These are phyloP conservation scores for Trypoxylus dichotomus DNA, from an alignment of 1,140 invertebrate species.

Conservation along the genomic window DNA sequence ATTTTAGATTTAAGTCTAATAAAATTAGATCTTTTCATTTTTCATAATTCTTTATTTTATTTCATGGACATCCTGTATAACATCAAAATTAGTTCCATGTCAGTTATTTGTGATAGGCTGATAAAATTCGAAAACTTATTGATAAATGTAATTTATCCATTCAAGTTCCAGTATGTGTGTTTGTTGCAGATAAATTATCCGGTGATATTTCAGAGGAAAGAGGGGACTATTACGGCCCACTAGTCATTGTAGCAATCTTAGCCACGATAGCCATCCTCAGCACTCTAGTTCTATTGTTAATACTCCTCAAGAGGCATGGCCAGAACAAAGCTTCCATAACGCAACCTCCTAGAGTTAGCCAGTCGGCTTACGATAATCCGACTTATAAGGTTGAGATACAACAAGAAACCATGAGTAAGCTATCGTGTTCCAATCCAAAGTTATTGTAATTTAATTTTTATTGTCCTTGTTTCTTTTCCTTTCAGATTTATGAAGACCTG, in stretches of 20 bases:
- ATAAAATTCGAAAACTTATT: no score
- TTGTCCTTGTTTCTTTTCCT: background rate
- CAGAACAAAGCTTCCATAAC: constrained; percentile 69
- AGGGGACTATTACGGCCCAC: constrained; percentile 81
- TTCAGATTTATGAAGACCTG: constrained; percentile 15
- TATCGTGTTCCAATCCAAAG: background rate
- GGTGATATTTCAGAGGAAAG: constrained; percentile 56
- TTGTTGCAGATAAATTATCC: constrained; percentile 64
- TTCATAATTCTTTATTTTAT: no score
- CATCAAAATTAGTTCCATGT: no score
- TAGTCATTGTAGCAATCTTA: constrained; percentile 84
- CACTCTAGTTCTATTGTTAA: constrained; percentile 75
- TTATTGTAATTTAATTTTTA: background rate
- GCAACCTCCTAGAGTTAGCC: constrained; percentile 68
- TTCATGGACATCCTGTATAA: no score
- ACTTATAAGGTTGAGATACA: constrained; percentile 92
- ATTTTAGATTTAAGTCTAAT: no score
- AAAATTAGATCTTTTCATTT: no score
- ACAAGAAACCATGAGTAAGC: constrained; percentile 86
- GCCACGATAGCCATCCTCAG: constrained; percentile 81
- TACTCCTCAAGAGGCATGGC: constrained; percentile 74
- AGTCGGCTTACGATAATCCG: constrained; percentile 88
- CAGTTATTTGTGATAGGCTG: no score
- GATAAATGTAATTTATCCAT: no score
- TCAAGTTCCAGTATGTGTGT: no score